phyloP scores from a whole-genome alignment of 2,113 vertebrate genomes.

The Nothoprocta pentlandii region DNA sequence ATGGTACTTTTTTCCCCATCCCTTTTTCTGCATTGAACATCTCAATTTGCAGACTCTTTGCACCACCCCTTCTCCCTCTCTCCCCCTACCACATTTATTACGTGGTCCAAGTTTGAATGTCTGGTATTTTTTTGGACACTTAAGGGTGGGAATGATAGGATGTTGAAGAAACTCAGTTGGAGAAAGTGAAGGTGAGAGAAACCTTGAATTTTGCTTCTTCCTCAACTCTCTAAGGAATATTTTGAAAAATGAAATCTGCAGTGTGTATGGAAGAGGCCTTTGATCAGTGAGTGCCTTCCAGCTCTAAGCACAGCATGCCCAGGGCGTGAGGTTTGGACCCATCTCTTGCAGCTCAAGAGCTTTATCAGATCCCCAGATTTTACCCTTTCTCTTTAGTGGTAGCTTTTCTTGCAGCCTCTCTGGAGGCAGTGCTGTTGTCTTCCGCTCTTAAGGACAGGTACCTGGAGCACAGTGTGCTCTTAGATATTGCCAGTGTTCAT shows the following conservation, averaged over 20 bases:
- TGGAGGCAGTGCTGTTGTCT: not conserved
- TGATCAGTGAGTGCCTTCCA: not conserved
- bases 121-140: not conserved
- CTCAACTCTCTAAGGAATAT: not conserved
- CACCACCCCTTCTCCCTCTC: too few relatives aligned
- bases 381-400: not conserved
- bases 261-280: not conserved
- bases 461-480: not conserved
- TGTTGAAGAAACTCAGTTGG: not conserved
- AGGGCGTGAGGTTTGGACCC: not conserved
- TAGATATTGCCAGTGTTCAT: not conserved
- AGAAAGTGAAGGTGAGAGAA: not conserved
- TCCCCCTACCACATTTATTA: not conserved
- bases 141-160: not conserved
- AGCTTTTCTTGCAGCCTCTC: not conserved
- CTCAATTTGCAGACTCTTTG: not conserved
- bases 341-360: not conserved
- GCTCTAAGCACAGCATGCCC: accelerated
- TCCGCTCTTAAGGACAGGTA: not conserved
- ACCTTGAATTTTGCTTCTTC: not conserved
- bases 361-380: not conserved
- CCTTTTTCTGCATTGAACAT: not conserved
- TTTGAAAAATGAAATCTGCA: not conserved
- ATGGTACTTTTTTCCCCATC: not conserved
- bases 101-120: not conserved